Conservation (phyloP, 2,113 vertebrate genomes). For the Nettapus auritus region DNA sequence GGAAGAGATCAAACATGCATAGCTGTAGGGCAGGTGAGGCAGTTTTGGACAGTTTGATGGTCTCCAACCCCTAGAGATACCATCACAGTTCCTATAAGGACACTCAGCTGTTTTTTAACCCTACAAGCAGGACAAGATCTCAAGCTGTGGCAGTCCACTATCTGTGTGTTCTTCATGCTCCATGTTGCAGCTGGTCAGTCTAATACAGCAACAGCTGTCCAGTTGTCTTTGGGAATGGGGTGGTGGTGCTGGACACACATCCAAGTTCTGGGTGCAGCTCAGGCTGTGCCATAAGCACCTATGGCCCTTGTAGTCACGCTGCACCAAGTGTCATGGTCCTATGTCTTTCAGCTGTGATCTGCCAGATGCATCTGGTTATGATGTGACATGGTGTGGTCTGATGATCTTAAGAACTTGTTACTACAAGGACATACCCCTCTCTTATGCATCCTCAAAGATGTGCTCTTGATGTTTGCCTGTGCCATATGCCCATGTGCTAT, state of each 20-base stretch:
- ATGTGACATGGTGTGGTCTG: background rate
- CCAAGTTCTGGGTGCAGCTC: background rate
- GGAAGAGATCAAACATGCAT: background rate
- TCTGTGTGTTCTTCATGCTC: background rate
- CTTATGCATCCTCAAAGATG: background rate
- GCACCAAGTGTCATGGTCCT: background rate
- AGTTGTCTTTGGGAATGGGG: background rate
- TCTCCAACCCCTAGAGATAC: background rate
- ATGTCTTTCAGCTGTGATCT: background rate
- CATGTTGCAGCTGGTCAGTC: accelerated
- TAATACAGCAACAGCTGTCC: background rate
- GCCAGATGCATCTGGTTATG: background rate
- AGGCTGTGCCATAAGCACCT: background rate
- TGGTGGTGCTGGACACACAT: background rate
- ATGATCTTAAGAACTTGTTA: background rate
- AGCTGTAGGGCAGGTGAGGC: background rate
- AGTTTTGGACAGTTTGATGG: background rate
- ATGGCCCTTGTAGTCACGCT: background rate
- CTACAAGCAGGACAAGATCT: background rate
- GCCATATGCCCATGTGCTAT: background rate
- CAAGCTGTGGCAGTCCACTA: background rate
- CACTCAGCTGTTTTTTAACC: background rate
- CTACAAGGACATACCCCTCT: background rate
- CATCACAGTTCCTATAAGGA: background rate
- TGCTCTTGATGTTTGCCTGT: background rate